Base-by-base conservation (phyloP, 2,888 invertebrate species). In the Spodoptera exigua region DNA sequence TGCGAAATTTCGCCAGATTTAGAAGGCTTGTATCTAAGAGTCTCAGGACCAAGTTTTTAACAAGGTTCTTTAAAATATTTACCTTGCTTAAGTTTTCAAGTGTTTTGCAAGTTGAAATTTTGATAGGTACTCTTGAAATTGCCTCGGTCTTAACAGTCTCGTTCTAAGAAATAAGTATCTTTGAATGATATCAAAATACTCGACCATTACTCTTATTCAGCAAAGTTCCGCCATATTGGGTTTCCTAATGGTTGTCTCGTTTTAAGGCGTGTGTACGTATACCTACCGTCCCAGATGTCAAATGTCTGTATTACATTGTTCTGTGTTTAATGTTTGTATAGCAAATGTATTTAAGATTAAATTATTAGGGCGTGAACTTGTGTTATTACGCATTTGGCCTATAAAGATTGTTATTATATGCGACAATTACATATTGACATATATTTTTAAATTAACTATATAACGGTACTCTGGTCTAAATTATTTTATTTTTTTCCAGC, bases 401-500 rank as follows among this genome's bases (percentile, higher is more conserved):
- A 27, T 9, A 27, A 27, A 27, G 7, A 27, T 9, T 27, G 9
- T 27, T 27, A 9, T 27, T 27, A 27, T 21, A 21, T 27, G 27
- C 27, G 27, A 27, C 7, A 4, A 9, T 9, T 27, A n/a, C n/a
- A n/a, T n/a, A 9, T 27, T 27, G 27, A 27, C 27, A 9, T 27
- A 7, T 9, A 27, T 27, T n/a, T n/a, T n/a, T n/a, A n/a, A n/a
- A n/a, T n/a, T n/a, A n/a, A n/a, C n/a, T n/a, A n/a, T n/a, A n/a
- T n/a, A n/a, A n/a, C n/a, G n/a, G n/a, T n/a, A n/a, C n/a, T n/a
- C n/a, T n/a, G n/a, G n/a, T n/a, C n/a, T n/a, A n/a, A n/a, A n/a
- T n/a, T n/a, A n/a, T n/a, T n/a, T 34, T 36, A 73, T 62, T 60
- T 11, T 63, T 59, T 70, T 46, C 41, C 85, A 88, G 87, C 86